Conservation (phyloP, 2,797 vertebrate species). For the Carcharodon carcharias region DNA sequence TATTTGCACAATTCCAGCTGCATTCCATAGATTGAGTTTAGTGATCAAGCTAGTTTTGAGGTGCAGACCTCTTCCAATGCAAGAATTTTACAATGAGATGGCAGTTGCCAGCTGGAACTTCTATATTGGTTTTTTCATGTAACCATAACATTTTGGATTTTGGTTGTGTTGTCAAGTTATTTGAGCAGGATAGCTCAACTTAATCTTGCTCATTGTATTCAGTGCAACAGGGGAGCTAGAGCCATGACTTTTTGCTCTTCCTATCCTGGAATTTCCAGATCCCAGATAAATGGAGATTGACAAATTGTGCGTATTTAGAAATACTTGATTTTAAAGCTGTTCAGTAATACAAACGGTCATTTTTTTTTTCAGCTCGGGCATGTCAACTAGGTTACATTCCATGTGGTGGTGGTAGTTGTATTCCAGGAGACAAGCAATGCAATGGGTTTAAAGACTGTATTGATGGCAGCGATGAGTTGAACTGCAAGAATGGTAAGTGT, state of each 20-base stretch:
- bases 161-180: not conserved
- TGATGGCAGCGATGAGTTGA: slow-evolving; percentile 83
- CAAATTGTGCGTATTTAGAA: no score
- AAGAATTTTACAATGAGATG: no score
- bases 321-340: no score
- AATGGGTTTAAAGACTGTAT: slow-evolving; percentile 81
- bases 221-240: no score
- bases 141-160: not conserved
- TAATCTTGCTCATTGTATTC: no score
- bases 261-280: no score
- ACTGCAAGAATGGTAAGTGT: slow-evolving; percentile 75
- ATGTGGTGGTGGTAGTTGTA: slow-evolving; percentile 84
- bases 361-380: slow-evolving; percentile 68
- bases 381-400: slow-evolving; percentile 85
- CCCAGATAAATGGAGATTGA: no score
- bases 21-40: no score
- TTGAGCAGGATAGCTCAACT: not conserved
- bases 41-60: no score
- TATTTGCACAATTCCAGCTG: no score
- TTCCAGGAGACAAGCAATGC: slow-evolving; percentile 80
- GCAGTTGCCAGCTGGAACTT: not conserved
- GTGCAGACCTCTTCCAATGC: no score
- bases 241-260: no score
- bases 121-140: not conserved
- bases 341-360: not conserved